Evolutionary conservation across 2,797 vertebrate genomes (phyloP), one percentile per base, ranked within the genome.

Genomic region (Bucorvus abyssinicus): DNA sequence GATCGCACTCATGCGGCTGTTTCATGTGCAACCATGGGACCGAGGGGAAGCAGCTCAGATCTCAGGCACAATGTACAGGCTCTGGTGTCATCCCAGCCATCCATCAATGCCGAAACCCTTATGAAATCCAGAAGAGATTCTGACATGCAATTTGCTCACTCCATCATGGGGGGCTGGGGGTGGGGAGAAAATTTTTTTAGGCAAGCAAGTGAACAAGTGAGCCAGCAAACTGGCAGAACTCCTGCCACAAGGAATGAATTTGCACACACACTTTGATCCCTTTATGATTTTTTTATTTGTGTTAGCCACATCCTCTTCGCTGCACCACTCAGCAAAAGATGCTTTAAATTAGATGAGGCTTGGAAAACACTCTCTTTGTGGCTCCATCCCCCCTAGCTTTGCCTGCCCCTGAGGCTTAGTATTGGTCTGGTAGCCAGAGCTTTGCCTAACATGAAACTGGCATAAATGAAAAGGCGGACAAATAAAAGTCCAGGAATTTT

Each of bases 171-270:
- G 42, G 50, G 42, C 6, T 24, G 45, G 56, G 61, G 44, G 10
- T 6, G 34, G 76, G 44, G 55, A 65, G 50, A 53, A 75, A 26
- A 22, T 22, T 42, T 59, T 80, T 68, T 65, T 29, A 59, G 67
- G 63, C 50, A 71, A 57, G 67, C 57, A 53, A 74, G 38, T 40
- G 38, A 91, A 70, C 60, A 55, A 76, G 70, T 38, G 1, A 60
- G 83, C 52, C 12, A 61, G 84, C 50, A 95, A 98, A 87, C 96
- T 96, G 96, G 95, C 98, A 97, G 97, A 97, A 95, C 94, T 96
- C 96, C 97, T 97, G 97, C 97, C 99, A 99, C 98, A 99, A 98
- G 99, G 99, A 99, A 98, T 53, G 97, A 97, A 99, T 99, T 98
- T 99, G 97, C 97, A 97, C 93, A 30, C 89, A 89, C 13, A 78